phyloP scores from a whole-genome alignment of 2,888 invertebrate genomes.

The Sepiola atlantica region DNA sequence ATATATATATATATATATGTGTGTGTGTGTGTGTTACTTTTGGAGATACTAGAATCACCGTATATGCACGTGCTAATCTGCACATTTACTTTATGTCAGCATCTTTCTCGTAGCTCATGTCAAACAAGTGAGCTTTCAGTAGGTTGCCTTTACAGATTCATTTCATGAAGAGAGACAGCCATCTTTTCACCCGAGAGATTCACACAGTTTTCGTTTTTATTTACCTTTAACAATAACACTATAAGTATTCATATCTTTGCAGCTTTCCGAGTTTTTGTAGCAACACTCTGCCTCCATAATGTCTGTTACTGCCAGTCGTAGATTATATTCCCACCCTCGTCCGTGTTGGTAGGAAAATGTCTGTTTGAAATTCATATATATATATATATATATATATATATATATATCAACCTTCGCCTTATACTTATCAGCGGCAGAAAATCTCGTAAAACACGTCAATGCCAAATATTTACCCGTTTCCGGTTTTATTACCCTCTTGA shows the following conservation, averaged over 20 bases:
- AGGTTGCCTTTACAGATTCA: not conserved
- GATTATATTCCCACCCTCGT: not conserved
- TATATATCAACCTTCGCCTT: not conserved
- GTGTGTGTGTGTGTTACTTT: too few relatives aligned
- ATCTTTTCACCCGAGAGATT: not conserved
- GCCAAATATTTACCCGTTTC: not conserved
- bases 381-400: too few relatives aligned
- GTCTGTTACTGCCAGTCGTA: not conserved
- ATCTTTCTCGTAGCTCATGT: not conserved
- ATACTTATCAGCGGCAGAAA: not conserved
- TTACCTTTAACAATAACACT: not conserved
- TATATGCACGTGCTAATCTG: not conserved
- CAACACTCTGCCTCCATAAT: not conserved
- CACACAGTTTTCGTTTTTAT: not conserved
- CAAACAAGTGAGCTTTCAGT: not conserved
- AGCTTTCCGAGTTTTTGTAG: not conserved
- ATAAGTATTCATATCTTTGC: not conserved
- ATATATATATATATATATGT: too few relatives aligned
- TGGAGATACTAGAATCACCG: too few relatives aligned
- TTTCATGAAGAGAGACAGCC: not conserved
- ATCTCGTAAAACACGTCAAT: not conserved
- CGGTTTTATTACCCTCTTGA: not conserved
- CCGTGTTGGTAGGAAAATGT: not conserved
- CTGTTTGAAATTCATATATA: not conserved
- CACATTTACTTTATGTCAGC: not conserved